Evolutionary conservation across 1,140 invertebrate species (phyloP), one percentile per base, ranked within the genome.

Genomic region (Onthophagus taurus): DNA sequence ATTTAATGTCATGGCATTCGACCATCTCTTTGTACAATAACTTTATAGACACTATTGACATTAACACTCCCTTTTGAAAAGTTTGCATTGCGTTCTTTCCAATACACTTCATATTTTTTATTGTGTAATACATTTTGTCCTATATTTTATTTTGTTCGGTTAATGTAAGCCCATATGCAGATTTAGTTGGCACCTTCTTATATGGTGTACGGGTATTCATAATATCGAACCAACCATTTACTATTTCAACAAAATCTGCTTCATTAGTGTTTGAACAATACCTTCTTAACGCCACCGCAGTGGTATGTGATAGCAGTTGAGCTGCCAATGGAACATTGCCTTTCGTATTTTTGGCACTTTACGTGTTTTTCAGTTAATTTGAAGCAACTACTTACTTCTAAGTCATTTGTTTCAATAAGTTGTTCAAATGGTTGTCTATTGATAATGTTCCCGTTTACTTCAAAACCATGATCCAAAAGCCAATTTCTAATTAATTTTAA

Each of bases 61-160:
- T 16, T 20, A 37, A 8, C 7, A 37, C 19, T 4, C 16, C 35
- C 16, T 37, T 37, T 21, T 37, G 35, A 37, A 37, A 37, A 6
- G 16, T 37, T 6, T 37, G 35, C 13, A 37, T 17, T 9, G 19
- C 13, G 19, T 7, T 8, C 19, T 37, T 37, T 17, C 5, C 9
- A 21, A 18, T 37, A 12, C 14, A 18, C 6, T 16, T 4, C 7
- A 37, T 18, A 8, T 4, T 5, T 12, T 33, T 14, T 33, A 33
- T 33, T 5, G 5, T 5, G 7, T 33, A 5, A 6, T 6, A 5
- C 5, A 14, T 6, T 6, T 12, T 9, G 14, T 33, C 31, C 12
- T 11, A 33, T 11, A 33, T 6, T n/a, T 8, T n/a, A 33, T 33
- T 33, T 33, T 33, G 31, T 12, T 11, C 7, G 5, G 7, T 16